Conservation (phyloP, 2,888 invertebrate genomes). For the Euspilapteryx auroguttella region DNA sequence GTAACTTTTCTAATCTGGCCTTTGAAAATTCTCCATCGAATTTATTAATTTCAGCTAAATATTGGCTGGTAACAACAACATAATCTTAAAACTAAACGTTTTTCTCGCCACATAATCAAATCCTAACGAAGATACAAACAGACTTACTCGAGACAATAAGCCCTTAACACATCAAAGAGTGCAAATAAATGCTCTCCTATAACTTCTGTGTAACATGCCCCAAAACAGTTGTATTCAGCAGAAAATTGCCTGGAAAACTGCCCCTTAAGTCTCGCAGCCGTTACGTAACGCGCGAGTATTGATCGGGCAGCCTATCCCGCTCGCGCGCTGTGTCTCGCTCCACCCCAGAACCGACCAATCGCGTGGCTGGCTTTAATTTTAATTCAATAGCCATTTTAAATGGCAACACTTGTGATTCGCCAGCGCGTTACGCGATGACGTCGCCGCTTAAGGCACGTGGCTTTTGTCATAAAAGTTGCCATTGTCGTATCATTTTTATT, state of each 20-base stretch:
- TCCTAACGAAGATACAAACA: too few relatives aligned
- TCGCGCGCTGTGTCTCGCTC: slow-evolving; percentile 12
- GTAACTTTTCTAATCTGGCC: too few relatives aligned
- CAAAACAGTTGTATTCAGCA: background rate
- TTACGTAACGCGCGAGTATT: slow-evolving; percentile 43
- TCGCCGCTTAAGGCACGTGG: slow-evolving; percentile 2
- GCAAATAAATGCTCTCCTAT: too few relatives aligned
- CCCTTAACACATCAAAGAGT: too few relatives aligned
- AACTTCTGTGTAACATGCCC: too few relatives aligned
- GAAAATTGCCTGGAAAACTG: slow-evolving; percentile 1
- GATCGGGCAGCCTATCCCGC: slow-evolving; percentile 25
- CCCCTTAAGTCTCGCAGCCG: slow-evolving; percentile 10
- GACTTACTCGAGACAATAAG: too few relatives aligned
- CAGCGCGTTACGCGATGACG: slow-evolving; percentile 23
- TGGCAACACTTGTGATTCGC: slow-evolving; percentile 32
- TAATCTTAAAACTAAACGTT: too few relatives aligned
- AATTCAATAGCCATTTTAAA: slow-evolving; percentile 39
- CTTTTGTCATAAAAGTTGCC: slow-evolving; percentile 3
- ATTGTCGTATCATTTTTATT: too few relatives aligned
- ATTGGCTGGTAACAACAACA: too few relatives aligned
- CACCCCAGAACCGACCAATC: slow-evolving; percentile 26
- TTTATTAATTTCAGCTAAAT: too few relatives aligned
- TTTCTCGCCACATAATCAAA: too few relatives aligned
- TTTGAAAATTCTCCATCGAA: too few relatives aligned
- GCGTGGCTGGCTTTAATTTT: slow-evolving; percentile 38